Percentiles rank a stretch among this genome's conserved stretches.
These are phyloP conservation scores for Aegotheles bennettii DNA, from an alignment of 2,113 vertebrate genomes.

Conservation along the genomic window DNA sequence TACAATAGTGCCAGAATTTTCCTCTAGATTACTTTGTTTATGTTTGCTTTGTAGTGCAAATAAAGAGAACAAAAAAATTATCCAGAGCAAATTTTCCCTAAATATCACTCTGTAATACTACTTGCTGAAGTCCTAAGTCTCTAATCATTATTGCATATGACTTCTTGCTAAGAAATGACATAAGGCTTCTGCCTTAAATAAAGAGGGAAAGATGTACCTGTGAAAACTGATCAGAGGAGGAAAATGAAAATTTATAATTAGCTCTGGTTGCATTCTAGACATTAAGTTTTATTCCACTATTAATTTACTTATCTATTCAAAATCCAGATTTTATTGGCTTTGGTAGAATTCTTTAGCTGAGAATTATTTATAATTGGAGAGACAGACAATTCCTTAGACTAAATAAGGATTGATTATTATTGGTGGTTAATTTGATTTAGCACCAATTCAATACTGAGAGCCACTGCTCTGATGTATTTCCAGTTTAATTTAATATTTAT, in stretches of 20 bases:
- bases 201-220: neutral
- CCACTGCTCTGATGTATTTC: neutral
- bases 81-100: neutral
- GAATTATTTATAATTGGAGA: constrained; percentile 11
- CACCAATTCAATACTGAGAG: neutral
- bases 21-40: neutral
- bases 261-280: neutral
- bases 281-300: neutral
- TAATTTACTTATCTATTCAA: constrained; percentile 4
- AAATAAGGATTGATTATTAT: constrained; percentile 47
- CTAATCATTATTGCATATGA: neutral
- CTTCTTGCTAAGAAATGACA: neutral
- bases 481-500: constrained; percentile 31
- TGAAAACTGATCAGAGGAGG: neutral
- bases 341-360: neutral
- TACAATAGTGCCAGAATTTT: neutral
- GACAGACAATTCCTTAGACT: neutral
- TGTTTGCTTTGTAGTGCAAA: neutral
- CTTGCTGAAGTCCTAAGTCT: neutral
- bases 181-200: neutral
- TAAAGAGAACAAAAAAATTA: neutral
- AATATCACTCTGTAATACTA: neutral
- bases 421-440: constrained; percentile 38
- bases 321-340: neutral
- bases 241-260: neutral